Conservation (phyloP, 2,113 vertebrate species). For the Corythaixoides concolor region DNA sequence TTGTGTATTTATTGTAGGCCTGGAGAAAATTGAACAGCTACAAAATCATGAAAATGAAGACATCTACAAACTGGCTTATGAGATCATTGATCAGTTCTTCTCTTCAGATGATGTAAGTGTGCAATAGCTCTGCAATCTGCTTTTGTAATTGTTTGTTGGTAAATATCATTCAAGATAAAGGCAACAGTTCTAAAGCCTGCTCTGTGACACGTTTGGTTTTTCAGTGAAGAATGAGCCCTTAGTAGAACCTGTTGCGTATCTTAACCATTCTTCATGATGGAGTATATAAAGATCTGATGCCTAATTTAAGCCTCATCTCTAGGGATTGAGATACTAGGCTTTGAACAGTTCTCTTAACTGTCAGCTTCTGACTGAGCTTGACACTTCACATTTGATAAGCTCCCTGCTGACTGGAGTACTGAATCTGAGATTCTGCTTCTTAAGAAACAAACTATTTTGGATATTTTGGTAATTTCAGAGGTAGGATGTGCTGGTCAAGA, state of each 20-base stretch:
- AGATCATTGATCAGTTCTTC: constrained; percentile 99
- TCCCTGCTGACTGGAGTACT: background rate
- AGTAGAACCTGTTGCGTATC: accelerated
- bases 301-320: background rate
- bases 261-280: background rate
- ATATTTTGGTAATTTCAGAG: background rate
- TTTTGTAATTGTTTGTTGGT: background rate
- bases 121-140: background rate
- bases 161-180: background rate
- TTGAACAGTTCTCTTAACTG: background rate
- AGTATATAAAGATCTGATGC: background rate
- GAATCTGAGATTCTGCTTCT: background rate
- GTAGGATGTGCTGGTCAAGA: background rate
- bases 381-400: background rate
- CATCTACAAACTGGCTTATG: constrained; percentile 99
- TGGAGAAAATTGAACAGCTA: constrained; percentile 98
- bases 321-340: background rate
- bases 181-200: background rate
- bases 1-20: constrained; percentile 73
- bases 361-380: background rate
- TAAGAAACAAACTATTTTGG: background rate
- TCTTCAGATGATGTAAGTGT: constrained; percentile 97
- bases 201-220: background rate
- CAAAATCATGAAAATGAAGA: constrained; percentile 99
- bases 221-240: background rate